These are phyloP conservation scores for Melanotaenia trifasciata DNA, from an alignment of 2,797 vertebrate genomes.

Conservation along the genomic window DNA sequence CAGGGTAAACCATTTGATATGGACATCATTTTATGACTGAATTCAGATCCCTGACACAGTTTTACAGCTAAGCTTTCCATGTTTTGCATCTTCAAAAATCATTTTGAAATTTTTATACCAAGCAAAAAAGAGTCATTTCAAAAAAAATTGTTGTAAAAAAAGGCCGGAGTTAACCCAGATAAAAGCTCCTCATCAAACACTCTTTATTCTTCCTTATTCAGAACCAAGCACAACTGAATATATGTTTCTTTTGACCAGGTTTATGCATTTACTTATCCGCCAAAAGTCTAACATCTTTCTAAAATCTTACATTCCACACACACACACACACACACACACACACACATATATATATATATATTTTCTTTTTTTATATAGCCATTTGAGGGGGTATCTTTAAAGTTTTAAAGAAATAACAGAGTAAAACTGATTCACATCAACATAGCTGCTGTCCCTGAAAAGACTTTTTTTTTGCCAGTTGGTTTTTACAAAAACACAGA, in stretches of 20 bases:
- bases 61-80: neutral
- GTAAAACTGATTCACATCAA: constrained; percentile 43
- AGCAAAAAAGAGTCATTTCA: constrained; percentile 28
- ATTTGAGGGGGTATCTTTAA: constrained; percentile 15
- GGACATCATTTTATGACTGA: neutral
- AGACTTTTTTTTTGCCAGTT: constrained; percentile 52
- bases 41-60: neutral
- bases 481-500: neutral
- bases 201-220: neutral
- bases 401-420: constrained; percentile 24
- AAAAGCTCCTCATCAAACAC: constrained; percentile 16
- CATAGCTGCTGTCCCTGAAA: constrained; percentile 43
- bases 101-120: neutral
- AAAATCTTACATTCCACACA: neutral
- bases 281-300: constrained; percentile 12
- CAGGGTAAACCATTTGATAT: too few species aligned
- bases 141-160: constrained; percentile 24
- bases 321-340: too few species aligned
- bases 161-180: neutral
- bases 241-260: neutral
- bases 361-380: neutral
- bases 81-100: neutral
- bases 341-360: too few species aligned
- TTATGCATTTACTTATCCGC: neutral
- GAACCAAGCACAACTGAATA: neutral